These are phyloP conservation scores for Ramphastos sulfuratus DNA, from an alignment of 2,113 vertebrate genomes.

Conservation along the genomic window DNA sequence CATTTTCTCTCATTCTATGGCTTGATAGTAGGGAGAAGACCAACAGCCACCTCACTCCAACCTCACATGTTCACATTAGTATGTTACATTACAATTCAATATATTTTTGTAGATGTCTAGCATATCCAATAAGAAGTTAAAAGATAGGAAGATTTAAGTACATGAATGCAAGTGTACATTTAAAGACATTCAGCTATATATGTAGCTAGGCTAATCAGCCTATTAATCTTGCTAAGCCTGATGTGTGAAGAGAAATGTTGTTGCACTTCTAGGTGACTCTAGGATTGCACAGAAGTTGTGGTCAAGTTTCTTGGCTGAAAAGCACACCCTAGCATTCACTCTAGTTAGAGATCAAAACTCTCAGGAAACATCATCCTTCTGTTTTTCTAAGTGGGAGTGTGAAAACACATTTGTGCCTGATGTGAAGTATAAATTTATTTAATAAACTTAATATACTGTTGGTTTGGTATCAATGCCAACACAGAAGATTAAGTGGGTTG, in stretches of 20 bases:
- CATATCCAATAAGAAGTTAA: neutral
- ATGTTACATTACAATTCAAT: neutral
- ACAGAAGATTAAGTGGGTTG: neutral
- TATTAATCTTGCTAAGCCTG: neutral
- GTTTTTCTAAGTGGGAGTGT: neutral
- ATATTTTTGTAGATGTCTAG: neutral
- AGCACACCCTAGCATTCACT: neutral
- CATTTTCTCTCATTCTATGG: no score
- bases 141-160: neutral
- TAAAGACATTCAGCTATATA: neutral
- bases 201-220: neutral
- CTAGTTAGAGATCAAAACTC: neutral
- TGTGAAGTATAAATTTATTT: neutral
- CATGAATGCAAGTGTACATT: neutral
- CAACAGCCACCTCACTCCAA: no score
- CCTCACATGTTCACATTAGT: neutral
- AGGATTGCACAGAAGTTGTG: neutral
- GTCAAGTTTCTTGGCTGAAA: neutral
- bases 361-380: rapidly evolving
- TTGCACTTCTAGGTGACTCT: neutral
- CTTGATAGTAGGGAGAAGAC: no score
- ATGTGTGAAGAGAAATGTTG: neutral
- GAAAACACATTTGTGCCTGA: neutral
- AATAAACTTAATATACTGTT: neutral
- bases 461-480: neutral